Percentiles rank a stretch among this genome's conserved stretches.
Conservation (phyloP, 2,888 invertebrate genomes). For the Erebia ligea region DNA sequence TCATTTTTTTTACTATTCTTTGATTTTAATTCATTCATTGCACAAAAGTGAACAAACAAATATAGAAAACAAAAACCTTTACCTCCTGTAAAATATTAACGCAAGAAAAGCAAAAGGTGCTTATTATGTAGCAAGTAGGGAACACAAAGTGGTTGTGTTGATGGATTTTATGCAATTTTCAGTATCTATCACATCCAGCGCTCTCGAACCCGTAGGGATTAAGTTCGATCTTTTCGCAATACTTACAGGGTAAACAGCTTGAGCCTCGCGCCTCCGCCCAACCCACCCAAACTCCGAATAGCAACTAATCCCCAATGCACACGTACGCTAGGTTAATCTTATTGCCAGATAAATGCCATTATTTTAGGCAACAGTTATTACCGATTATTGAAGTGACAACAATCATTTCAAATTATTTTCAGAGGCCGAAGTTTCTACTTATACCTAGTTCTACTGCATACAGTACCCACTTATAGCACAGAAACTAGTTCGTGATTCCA, state of each 20-base stretch:
- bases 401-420: too few relatives aligned
- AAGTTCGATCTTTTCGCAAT: conserved; percentile 81
- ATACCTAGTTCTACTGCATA: too few relatives aligned
- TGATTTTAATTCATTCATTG: too few relatives aligned
- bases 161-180: conserved; percentile 83
- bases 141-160: conserved; percentile 73
- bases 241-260: conserved; percentile 76
- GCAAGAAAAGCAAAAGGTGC: conserved; percentile 38
- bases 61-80: conserved; percentile 5
- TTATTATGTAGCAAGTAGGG: conserved; percentile 42
- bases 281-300: conserved; percentile 48
- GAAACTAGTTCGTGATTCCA: too few relatives aligned
- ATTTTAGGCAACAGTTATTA: too few relatives aligned
- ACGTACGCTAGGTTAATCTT: background rate
- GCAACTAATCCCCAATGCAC: conserved; percentile 34
- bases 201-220: conserved; percentile 74
- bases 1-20: too few relatives aligned
- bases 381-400: too few relatives aligned
- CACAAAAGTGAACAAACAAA: background rate
- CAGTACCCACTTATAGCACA: too few relatives aligned
- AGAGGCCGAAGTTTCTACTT: too few relatives aligned
- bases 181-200: conserved; percentile 80
- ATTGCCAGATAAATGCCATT: background rate
- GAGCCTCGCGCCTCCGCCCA: conserved; percentile 50
- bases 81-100: conserved; percentile 51